Percentiles rank a stretch among this genome's conserved stretches.
Conservation (phyloP, 1,140 invertebrate species). For the Magallana angulata region DNA sequence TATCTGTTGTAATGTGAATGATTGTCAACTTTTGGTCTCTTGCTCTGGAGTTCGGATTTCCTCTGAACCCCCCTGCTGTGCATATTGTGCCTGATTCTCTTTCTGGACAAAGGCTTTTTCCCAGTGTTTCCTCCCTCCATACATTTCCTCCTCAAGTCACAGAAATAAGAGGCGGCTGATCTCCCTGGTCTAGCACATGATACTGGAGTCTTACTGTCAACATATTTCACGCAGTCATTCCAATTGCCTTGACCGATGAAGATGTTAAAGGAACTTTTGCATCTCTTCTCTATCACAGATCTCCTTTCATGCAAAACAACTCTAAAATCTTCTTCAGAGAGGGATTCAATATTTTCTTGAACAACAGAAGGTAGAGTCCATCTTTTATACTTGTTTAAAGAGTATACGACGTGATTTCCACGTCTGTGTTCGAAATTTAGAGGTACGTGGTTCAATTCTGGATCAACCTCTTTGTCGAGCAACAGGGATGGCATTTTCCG, state of each 20-base stretch:
- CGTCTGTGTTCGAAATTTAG: neutral
- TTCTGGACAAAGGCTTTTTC: neutral
- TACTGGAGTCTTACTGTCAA: constrained; percentile 2
- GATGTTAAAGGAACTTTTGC: neutral
- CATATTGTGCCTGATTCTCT: neutral
- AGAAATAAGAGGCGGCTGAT: neutral
- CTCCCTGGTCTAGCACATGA: neutral
- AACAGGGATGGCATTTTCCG: neutral
- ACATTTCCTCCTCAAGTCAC: constrained; percentile 4
- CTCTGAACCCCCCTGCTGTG: neutral
- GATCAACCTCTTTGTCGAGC: neutral
- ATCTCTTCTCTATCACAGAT: neutral
- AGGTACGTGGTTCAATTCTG: neutral
- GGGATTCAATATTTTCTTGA: neutral
- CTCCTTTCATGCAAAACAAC: neutral
- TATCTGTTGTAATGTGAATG: neutral
- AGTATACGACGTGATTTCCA: neutral
- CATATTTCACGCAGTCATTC: neutral
- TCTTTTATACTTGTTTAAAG: neutral
- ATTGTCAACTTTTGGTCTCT: neutral
- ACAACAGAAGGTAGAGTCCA: neutral
- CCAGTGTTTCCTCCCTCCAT: neutral
- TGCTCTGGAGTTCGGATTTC: neutral
- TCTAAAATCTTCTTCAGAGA: constrained; percentile 1
- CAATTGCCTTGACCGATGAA: neutral